Conservation (phyloP, 2,797 vertebrate species). For the Melanotaenia boesemani region DNA sequence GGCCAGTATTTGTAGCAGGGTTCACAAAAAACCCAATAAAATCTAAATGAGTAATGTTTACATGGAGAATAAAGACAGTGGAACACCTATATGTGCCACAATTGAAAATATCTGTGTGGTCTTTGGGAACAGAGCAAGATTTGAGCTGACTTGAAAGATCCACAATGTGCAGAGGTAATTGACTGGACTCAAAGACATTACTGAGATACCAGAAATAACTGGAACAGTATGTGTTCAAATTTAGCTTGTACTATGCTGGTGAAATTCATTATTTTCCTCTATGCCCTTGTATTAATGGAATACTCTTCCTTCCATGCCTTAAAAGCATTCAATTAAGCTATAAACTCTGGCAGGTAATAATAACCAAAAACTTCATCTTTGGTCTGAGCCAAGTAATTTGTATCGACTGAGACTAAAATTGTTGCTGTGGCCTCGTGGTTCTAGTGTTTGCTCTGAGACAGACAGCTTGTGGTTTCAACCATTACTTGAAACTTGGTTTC, state of each 20-base stretch:
- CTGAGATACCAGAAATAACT: slow-evolving; percentile 60
- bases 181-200: slow-evolving; percentile 58
- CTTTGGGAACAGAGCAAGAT: slow-evolving; percentile 32
- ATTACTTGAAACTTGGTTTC: slow-evolving; percentile 13
- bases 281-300: slow-evolving; percentile 54
- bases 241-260: slow-evolving; percentile 41
- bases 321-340: slow-evolving; percentile 54
- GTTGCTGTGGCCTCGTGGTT: slow-evolving; percentile 49
- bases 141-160: slow-evolving; percentile 38
- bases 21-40: slow-evolving; percentile 15
- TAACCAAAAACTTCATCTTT: slow-evolving; percentile 46
- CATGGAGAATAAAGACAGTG: slow-evolving; percentile 7
- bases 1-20: slow-evolving; percentile 18
- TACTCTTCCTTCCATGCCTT: slow-evolving; percentile 41
- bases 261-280: slow-evolving; percentile 36
- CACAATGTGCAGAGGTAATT: slow-evolving; percentile 54
- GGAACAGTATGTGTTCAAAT: slow-evolving; percentile 49
- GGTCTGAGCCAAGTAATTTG: slow-evolving; percentile 50
- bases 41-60: slow-evolving; percentile 35
- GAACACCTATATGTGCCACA: slow-evolving; percentile 13
- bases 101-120: slow-evolving; percentile 33
- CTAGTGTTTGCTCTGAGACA: slow-evolving; percentile 43
- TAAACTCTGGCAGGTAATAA: slow-evolving; percentile 63
- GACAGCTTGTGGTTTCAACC: slow-evolving; percentile 46
- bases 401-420: slow-evolving; percentile 64